Evolutionary conservation across 2,113 vertebrate species (phyloP), one percentile per base, ranked within the genome.

Genomic region (Hirundichthys speculiger): DNA sequence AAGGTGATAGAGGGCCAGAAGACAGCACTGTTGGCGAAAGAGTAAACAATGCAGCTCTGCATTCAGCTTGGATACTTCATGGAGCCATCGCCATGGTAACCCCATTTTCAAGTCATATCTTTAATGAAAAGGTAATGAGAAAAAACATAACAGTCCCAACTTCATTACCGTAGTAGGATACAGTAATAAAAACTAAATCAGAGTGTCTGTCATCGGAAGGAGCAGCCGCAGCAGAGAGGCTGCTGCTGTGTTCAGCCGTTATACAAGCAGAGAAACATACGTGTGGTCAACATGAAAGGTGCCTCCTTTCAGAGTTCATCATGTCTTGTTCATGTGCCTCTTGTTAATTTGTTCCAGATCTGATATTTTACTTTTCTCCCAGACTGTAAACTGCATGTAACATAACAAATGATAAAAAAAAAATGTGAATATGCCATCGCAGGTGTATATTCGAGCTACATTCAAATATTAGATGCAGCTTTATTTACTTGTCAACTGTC

Each of bases 41-140:
- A 92, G 93, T 95, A 94, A 96, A 98, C 96, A 96, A 94, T 92
- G 91, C 93, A 86, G 91, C 93, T 93, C 93, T 13, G 56, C 82
- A 79, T 93, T 77, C 93, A 62, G 94, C 93, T 88, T 88, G 90
- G 91, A 90, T 93, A 94, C 93, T 92, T 93, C 88, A 82, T 90
- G 86, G 92, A 93, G 90, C 92, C 93, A 94, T 98, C 90, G 88
- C 96, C 94, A 98, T 99, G 94, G 96, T 91, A 96, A 98, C 96
- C 93, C 92, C 94, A 92, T 96, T 95, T 95, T 94, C 94, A 87
- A 94, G 92, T 93, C 94, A 92, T 95, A 93, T 95, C 94, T 96
- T 95, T 96, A 97, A 96, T 96, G 96, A 98, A 96, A 96, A 96
- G 95, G 95, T 96, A 98, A 98, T 96, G 94, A 95, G 95, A 96